phyloP scores from a whole-genome alignment of 2,797 vertebrate species.

The Argyrosomus regius region DNA sequence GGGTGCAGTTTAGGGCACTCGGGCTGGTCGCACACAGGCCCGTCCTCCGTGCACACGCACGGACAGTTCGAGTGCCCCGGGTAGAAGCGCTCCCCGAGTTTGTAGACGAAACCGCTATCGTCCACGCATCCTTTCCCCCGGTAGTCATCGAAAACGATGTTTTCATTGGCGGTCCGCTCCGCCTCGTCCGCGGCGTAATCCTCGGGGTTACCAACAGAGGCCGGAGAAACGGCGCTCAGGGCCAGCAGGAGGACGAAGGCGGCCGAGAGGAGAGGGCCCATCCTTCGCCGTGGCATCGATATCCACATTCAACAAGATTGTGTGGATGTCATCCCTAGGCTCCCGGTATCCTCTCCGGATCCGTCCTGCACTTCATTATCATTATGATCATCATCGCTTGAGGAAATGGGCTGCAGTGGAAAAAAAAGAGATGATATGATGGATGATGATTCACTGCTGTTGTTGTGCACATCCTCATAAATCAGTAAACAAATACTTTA shows the following conservation, averaged over 20 bases:
- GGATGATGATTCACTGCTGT: conserved; percentile 40
- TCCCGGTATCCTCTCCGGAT: conserved; percentile 67
- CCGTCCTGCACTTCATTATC: conserved; percentile 66
- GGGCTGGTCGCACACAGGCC: conserved; percentile 98
- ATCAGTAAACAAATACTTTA: conserved; percentile 11
- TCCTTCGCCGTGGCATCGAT: conserved; percentile 86
- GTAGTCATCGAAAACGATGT: conserved; percentile 99
- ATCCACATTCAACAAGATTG: conserved; percentile 78
- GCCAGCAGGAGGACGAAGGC: conserved; percentile 91
- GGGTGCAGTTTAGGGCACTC: conserved; percentile 99
- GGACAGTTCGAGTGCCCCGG: conserved; percentile 99
- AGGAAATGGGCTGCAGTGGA: conserved; percentile 66
- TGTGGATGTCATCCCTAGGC: conserved; percentile 75
- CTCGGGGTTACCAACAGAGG: conserved; percentile 91
- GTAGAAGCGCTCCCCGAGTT: conserved; percentile 98
- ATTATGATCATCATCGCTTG: conserved; percentile 42
- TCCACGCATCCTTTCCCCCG: conserved; percentile 99
- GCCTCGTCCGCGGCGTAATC: conserved; percentile 95
- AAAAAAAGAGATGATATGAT: conserved; percentile 37
- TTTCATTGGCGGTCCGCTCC: conserved; percentile 92
- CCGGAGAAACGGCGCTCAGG: conserved; percentile 87
- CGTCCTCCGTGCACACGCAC: conserved; percentile 98
- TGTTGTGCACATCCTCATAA: conserved; percentile 29
- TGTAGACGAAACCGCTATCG: conserved; percentile 99
- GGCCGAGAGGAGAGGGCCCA: conserved; percentile 93